Conservation (phyloP, 2,888 invertebrate genomes). For the Tachina fera region DNA sequence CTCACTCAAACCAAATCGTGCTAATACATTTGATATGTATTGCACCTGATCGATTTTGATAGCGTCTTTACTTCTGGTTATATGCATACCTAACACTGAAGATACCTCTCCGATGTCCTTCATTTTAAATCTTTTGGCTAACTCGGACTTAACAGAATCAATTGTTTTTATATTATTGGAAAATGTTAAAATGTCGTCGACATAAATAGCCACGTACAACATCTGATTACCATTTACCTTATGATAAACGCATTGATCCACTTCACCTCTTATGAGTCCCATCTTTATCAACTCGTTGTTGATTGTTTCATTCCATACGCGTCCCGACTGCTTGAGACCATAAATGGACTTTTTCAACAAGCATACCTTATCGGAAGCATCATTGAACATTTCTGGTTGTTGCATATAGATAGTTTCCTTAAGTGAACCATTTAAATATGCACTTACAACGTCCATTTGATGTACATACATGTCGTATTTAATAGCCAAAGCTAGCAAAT, state of each 20-base stretch:
- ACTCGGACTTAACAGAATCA: too few species aligned
- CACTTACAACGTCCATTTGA: conserved; percentile 66
- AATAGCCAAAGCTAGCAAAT: conserved; percentile 64
- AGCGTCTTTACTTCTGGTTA: not conserved
- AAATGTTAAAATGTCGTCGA: not conserved
- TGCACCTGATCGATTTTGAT: conserved; percentile 56
- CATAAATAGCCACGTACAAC: not conserved
- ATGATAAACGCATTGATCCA: too few species aligned
- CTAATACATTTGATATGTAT: conserved; percentile 57
- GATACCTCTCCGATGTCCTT: conserved; percentile 58
- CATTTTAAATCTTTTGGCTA: conserved; percentile 36
- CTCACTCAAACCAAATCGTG: conserved; percentile 55
- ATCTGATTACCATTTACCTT: not conserved
- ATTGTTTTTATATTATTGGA: not conserved
- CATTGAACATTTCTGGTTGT: not conserved
- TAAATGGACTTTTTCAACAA: not conserved
- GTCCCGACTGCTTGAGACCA: not conserved
- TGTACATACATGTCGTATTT: conserved; percentile 56
- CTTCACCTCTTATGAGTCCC: too few species aligned
- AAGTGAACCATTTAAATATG: conserved; percentile 66
- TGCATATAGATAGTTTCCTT: conserved; percentile 60
- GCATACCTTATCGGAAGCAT: not conserved
- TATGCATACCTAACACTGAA: conserved; percentile 52
- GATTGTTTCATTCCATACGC: not conserved
- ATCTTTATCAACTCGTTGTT: too few species aligned